phyloP scores from a whole-genome alignment of 2,888 invertebrate genomes.

The Steinernema scapterisci region DNA sequence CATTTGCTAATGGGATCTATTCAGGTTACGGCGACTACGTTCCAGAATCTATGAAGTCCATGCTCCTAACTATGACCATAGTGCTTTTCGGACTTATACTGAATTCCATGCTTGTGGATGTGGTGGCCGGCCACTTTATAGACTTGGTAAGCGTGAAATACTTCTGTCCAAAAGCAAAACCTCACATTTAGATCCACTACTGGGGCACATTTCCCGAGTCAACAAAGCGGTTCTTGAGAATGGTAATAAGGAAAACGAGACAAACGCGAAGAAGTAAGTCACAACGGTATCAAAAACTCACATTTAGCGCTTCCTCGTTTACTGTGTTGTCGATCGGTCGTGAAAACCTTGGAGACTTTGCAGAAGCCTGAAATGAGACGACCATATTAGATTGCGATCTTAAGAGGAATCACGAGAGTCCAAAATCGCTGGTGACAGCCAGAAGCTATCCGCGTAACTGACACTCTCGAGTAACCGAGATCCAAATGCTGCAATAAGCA shows the following conservation, averaged over 20 bases:
- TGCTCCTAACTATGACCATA: not conserved
- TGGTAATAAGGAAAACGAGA: not conserved
- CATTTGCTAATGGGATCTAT: not conserved
- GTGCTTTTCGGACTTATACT: conserved; percentile 1
- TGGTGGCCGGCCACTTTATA: conserved; percentile 20
- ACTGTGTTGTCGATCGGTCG: too few relatives aligned
- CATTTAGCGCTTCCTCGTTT: not conserved
- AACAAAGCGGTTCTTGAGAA: conserved; percentile 13
- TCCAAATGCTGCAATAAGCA: too few relatives aligned
- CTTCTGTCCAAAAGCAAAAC: not conserved
- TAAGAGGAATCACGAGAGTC: too few relatives aligned
- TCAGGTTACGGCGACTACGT: conserved; percentile 20
- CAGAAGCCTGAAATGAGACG: too few relatives aligned
- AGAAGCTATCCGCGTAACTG: too few relatives aligned
- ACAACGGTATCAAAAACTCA: not conserved
- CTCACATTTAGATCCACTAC: conserved; percentile 16
- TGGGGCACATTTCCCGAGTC: conserved; percentile 21
- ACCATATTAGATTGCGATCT: too few relatives aligned
- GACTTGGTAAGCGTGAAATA: not conserved
- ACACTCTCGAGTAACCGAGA: too few relatives aligned
- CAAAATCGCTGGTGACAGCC: too few relatives aligned
- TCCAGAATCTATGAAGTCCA: not conserved
- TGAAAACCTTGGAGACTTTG: too few relatives aligned
- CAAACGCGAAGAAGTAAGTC: not conserved
- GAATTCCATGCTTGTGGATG: conserved; percentile 7